Evolutionary conservation across 2,888 invertebrate species (phyloP).

Genomic region (Drosophila lacicola): DNA sequence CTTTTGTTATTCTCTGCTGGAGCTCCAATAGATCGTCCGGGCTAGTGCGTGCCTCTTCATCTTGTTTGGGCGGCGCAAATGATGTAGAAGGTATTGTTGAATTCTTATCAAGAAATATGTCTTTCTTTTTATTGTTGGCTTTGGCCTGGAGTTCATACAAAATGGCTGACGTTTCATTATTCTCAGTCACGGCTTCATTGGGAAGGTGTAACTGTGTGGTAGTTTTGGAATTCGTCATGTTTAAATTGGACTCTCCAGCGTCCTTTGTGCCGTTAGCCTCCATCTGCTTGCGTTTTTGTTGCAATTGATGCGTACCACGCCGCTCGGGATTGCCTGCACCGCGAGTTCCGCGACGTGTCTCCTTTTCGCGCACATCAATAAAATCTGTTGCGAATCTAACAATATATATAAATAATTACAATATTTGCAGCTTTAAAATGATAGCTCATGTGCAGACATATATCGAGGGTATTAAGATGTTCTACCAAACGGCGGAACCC

Average conservation of each 20-base stretch:
- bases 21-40: constrained; percentile 84
- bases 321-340: constrained; percentile 85
- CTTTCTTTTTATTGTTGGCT: constrained; percentile 24
- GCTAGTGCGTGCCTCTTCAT: constrained; percentile 72
- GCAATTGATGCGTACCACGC: constrained; percentile 38
- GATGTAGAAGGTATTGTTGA: constrained; percentile 23
- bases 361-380: constrained; percentile 96
- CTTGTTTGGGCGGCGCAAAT: constrained; percentile 59
- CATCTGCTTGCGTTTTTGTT: constrained; percentile 65
- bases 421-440: neutral
- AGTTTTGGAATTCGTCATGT: constrained; percentile 11
- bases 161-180: constrained; percentile 20
- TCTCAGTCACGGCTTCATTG: neutral
- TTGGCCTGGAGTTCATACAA: constrained; percentile 18
- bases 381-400: constrained; percentile 95
- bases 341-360: constrained; percentile 92
- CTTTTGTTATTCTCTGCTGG: constrained; percentile 85
- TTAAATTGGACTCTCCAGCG: constrained; percentile 38
- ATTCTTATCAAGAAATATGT: constrained; percentile 23
- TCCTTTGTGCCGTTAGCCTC: constrained; percentile 69
- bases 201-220: constrained; percentile 10
- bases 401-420: neutral
- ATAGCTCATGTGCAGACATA: neutral
- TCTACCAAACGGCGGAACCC: no score
- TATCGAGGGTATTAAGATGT: no score